A percentile compares a stretch with the other conserved stretches of the same genome.
phyloP scores from a whole-genome alignment of 2,888 invertebrate genomes.

The Zootermopsis nevadensis region DNA sequence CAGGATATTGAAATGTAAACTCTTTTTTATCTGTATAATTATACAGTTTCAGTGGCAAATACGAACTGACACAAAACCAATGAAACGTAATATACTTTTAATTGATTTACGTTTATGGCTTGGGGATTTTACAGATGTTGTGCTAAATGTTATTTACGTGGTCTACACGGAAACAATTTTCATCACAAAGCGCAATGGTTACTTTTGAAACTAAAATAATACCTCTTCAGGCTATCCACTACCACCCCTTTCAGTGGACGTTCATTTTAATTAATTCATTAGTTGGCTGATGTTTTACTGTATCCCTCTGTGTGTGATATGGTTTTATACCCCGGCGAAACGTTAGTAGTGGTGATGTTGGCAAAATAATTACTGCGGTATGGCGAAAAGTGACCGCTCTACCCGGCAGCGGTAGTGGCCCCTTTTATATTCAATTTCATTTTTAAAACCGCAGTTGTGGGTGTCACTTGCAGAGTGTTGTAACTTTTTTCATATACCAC shows the following conservation, averaged over 20 bases:
- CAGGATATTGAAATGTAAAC: conserved; percentile 33
- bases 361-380: conserved; percentile 30
- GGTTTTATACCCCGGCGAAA: neutral
- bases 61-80: conserved; percentile 39
- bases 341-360: neutral
- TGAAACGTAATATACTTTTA: conserved; percentile 40
- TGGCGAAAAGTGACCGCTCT: conserved; percentile 37
- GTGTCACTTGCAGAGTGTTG: conserved; percentile 41
- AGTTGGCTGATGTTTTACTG: conserved; percentile 39
- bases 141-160: neutral
- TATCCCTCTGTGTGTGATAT: conserved; percentile 20
- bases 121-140: conserved; percentile 28
- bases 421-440: conserved; percentile 43
- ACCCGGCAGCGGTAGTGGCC: conserved; percentile 20
- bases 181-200: conserved; percentile 35
- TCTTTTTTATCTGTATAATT: conserved; percentile 27
- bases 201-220: conserved; percentile 41
- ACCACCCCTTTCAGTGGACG: conserved; percentile 38
- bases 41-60: conserved; percentile 31
- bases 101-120: conserved; percentile 41
- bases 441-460: conserved; percentile 37
- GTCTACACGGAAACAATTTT: conserved; percentile 17
- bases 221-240: conserved; percentile 30
- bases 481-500: conserved; percentile 32
- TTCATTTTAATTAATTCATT: conserved; percentile 49